Conservation (phyloP, 2,888 invertebrate genomes). For the Calameuta pallipes region DNA sequence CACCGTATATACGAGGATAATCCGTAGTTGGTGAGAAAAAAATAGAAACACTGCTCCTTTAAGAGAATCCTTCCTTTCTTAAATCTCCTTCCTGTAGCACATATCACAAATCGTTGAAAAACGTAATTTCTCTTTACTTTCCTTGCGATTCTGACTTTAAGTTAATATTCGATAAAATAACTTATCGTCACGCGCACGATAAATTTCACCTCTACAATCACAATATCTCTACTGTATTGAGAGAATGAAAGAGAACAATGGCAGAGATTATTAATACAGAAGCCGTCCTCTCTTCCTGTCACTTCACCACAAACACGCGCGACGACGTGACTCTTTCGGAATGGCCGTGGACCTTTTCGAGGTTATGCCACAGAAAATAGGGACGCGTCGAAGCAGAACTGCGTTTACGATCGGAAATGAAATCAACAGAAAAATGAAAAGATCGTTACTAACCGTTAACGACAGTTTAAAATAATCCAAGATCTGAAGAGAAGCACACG, state of each 20-base stretch:
- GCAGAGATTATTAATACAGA: neutral
- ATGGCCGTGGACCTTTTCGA: neutral
- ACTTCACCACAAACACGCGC: neutral
- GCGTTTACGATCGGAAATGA: neutral
- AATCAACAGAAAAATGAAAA: neutral
- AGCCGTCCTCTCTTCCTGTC: neutral
- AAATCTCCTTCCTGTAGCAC: constrained; percentile 44
- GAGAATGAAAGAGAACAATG: neutral
- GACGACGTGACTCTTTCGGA: neutral
- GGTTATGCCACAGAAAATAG: neutral
- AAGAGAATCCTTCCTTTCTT: constrained; percentile 21
- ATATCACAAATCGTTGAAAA: constrained; percentile 38
- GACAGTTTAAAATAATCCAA: neutral
- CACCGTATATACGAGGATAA: constrained; percentile 60
- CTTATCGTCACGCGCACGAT: neutral
- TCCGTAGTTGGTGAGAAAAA: constrained; percentile 42
- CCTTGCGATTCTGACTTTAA: neutral
- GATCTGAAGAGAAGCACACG: neutral
- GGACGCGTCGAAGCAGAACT: neutral
- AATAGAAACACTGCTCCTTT: constrained; percentile 34
- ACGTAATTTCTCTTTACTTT: neutral
- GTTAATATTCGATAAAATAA: neutral
- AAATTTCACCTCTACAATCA: neutral
- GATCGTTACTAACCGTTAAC: neutral
- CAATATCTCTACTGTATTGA: neutral